Evolutionary conservation across 2,113 vertebrate genomes (phyloP).

Genomic region (Saimiri boliviensis): DNA sequence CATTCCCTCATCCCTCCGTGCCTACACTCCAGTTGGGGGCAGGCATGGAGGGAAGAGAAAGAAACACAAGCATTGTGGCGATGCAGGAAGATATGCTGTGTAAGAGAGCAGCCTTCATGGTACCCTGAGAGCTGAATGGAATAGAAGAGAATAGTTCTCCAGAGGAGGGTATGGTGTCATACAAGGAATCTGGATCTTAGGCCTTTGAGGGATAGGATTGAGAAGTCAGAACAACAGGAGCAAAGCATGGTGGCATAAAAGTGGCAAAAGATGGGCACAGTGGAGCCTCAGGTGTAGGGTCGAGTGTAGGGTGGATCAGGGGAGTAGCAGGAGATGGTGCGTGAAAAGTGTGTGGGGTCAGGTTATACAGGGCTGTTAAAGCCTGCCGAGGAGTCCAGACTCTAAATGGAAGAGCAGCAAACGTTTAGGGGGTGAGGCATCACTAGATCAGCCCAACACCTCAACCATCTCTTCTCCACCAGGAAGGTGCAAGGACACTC

Average conservation of each 20-base stretch:
- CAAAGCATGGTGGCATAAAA: not conserved
- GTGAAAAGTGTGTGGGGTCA: not conserved
- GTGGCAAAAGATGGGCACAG: not conserved
- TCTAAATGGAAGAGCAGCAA: not conserved
- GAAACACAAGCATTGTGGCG: too few species aligned
- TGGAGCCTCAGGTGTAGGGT: not conserved
- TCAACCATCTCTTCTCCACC: not conserved
- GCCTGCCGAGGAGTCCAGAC: not conserved
- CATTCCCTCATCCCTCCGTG: not conserved
- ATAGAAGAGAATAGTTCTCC: not conserved
- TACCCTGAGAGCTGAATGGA: not conserved
- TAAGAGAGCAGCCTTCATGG: not conserved
- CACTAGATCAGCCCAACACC: not conserved
- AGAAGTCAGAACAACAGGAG: not conserved
- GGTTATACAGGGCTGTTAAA: not conserved
- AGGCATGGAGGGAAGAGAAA: too few species aligned
- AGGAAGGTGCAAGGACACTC: conserved; percentile 97
- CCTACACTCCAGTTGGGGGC: not conserved
- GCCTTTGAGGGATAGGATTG: not conserved
- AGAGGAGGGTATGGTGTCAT: not conserved
- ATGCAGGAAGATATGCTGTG: not conserved
- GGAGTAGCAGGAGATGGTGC: not conserved
- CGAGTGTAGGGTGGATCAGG: rapidly evolving
- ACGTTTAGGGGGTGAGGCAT: rapidly evolving
- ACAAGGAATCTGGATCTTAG: not conserved